These are phyloP conservation scores for Kobus ellipsiprymnus DNA, from an alignment of 2,113 vertebrate genomes.

Conservation along the genomic window DNA sequence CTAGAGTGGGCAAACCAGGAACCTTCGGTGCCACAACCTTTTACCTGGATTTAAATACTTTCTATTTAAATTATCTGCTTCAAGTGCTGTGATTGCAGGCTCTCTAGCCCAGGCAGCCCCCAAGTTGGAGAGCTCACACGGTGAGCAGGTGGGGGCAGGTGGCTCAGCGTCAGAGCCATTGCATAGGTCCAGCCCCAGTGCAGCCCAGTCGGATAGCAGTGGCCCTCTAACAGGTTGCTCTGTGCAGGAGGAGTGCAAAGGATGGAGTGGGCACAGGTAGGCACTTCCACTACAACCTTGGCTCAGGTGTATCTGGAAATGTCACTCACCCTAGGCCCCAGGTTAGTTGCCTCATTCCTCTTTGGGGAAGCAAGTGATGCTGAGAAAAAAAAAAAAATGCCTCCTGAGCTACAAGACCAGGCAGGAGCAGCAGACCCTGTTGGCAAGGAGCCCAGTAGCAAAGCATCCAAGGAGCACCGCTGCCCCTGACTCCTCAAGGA, in stretches of 20 bases:
- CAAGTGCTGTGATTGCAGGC: neutral
- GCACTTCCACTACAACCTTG: neutral
- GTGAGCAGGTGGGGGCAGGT: neutral
- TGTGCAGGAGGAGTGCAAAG: neutral
- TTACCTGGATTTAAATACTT: constrained; percentile 16
- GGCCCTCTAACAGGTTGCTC: neutral
- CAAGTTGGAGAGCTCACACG: neutral
- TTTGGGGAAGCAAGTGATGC: neutral
- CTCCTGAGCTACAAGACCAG: neutral
- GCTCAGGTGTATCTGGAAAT: neutral
- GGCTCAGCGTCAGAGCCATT: neutral
- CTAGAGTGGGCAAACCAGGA: neutral
- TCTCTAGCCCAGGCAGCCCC: neutral
- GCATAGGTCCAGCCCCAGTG: neutral
- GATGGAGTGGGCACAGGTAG: neutral
- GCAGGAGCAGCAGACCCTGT: neutral
- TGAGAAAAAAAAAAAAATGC: neutral
- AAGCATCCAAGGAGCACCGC: neutral
- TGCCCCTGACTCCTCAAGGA: neutral
- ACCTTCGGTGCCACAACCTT: neutral
- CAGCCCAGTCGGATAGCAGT: neutral
- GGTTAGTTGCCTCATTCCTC: neutral
- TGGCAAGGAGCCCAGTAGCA: neutral
- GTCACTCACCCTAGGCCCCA: neutral
- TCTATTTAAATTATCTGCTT: constrained; percentile 42